Base-by-base conservation (phyloP, 2,113 vertebrate species). In the Brachypodius melanocephalos region DNA sequence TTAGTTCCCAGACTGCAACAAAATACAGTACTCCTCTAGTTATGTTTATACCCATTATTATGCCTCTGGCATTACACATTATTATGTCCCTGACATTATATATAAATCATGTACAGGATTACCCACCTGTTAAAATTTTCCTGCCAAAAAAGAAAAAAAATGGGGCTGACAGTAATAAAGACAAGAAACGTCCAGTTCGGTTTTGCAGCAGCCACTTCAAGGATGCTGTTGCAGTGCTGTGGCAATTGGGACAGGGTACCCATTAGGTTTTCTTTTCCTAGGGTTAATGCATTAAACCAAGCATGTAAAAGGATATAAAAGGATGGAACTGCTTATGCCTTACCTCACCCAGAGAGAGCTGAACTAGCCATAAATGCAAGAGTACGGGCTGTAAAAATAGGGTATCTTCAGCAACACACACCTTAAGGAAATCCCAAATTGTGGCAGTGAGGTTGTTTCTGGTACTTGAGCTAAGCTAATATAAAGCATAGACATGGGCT, bases 191-290 rank as follows among this genome's bases (percentile, higher is more conserved):
- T 46, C 13, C 36, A 58, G 4, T 5, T 83, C n/a, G 25, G 48
- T 73, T 86, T 63, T 88, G 17, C 32, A 73, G 17, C 32, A 73
- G 32, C 3, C 36, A 2, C 22, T 52, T 77, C 42, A 86, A 80
- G 46, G 51, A n/a, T 48, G 21, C 5, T 54, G 21, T 54, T 59
- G 43, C 11, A 32, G 15, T 58, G 38, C 42, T 69, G 42, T 67
- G 55, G 26, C 24, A 73, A 17, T 0, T 71, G 42, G 32, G 25
- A 58, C 2, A 3, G 26, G 42, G 14, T 18, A 28, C 6, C 8
- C 8, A 25, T 71, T 34, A 32, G 3, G 2, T 57, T 88, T 88
- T 46, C 8, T 61, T 79, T 66, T 92, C 65, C 32, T 69, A 25
- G 31, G 34, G 5, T 80, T 73, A 80, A 65, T 65, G 25, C 40